Base-by-base conservation (phyloP, 2,797 vertebrate genomes). In the Kryptolebias ocellatus region DNA sequence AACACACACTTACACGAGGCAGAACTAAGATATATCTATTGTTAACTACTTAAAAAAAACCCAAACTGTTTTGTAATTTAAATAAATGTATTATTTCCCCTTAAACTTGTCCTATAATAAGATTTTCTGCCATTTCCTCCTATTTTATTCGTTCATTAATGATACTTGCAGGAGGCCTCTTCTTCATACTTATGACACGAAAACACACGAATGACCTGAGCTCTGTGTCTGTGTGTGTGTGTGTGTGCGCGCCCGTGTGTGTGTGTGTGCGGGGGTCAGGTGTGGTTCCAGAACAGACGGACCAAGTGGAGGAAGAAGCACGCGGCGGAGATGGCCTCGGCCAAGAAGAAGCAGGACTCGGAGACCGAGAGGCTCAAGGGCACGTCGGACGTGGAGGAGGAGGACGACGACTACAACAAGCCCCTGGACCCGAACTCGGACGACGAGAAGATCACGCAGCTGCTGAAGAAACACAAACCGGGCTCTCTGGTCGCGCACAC, bases 221-320 rank as follows among this genome's bases (percentile, higher is more conserved):
- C 16, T n/a, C 1, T 15, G 53, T 47, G 39, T n/a, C n/a, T n/a
- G n/a, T 42, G 34, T 15, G 20, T 17, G 34, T 53, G 59, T 44
- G 28, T 24, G 20, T 24, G 20, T 24, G 20, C 2, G 20, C 20
- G 20, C 20, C 1, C 17, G 61, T 11, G 69, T 28, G 45, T 24
- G 56, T 17, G 31, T 61, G 31, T 62, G 52, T 61, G 53, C 51
- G 46, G 11, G 8, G 24, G 3, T 2, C 82, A 98, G 97, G 97
- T 98, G 15, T 99, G 97, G 97, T 99, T 99, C 88, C 97, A 99
- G 92, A 99, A 99, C 93, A 91, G 97, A n/a, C 88, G 97, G 75
- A 98, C 97, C 24, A 98, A 98, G 82, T 98, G 97, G 97, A 87
- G 97, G 86, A 98, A 98, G 86, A 96, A 97, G 56, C 97, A 99